Evolutionary conservation across 2,113 vertebrate species (phyloP).

Genomic region (Cervus canadensis): DNA sequence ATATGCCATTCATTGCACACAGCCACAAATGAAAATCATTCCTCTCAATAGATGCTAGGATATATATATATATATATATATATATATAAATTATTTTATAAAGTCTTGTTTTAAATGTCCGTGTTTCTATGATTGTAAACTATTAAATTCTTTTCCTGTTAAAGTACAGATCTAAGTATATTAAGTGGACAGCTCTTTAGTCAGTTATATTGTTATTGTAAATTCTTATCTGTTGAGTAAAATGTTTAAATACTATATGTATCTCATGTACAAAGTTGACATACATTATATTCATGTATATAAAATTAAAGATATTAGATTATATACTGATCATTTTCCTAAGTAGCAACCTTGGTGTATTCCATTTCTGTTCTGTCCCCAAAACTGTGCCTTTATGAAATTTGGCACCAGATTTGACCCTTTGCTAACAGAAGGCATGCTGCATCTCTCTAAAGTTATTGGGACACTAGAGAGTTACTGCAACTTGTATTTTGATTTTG

Average conservation of each 20-base stretch:
- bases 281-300: slow-evolving; percentile 88
- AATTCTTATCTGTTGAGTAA: slow-evolving; percentile 90
- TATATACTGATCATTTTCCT: slow-evolving; percentile 73
- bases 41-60: slow-evolving; percentile 79
- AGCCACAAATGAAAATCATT: slow-evolving; percentile 68
- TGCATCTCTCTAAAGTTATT: background rate
- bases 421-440: background rate
- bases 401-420: background rate
- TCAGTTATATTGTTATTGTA: slow-evolving; percentile 88
- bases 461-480: background rate
- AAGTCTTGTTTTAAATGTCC: slow-evolving; percentile 87
- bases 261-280: slow-evolving; percentile 96
- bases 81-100: slow-evolving; percentile 99
- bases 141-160: slow-evolving; percentile 82
- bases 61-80: slow-evolving; percentile 79
- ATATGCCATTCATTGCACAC: slow-evolving; percentile 74
- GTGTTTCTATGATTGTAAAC: slow-evolving; percentile 90
- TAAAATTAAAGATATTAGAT: slow-evolving; percentile 87
- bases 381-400: background rate
- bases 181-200: slow-evolving; percentile 78
- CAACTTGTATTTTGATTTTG: background rate
- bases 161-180: slow-evolving; percentile 84
- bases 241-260: slow-evolving; percentile 90
- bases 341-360: slow-evolving; percentile 4
- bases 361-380: background rate